Evolutionary conservation across 2,888 invertebrate species (phyloP), one percentile per base, ranked within the genome.

Genomic region (Argyresthia albistria): DNA sequence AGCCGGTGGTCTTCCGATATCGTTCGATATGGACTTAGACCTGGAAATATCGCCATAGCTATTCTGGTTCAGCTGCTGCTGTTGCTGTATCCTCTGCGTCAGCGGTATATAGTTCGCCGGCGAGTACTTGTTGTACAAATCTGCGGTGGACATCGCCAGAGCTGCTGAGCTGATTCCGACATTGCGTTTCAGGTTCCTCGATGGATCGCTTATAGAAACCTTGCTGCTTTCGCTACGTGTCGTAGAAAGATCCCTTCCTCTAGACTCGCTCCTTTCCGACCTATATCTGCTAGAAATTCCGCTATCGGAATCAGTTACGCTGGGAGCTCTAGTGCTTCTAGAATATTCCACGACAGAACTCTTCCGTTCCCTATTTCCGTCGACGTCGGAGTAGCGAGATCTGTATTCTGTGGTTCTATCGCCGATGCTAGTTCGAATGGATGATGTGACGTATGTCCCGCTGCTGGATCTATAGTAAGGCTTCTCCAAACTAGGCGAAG

Each of bases 91-190:
- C 53, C 88, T 67, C 56, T 87, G 84, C 0, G 89, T 86, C 43
- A 82, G 63, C 56, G 94, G 93, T 66, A 92, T 90, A 74, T 94
- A 94, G 69, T 92, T 91, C 43, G 91, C 89, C 50, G 93, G 93
- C 43, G 93, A 93, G 69, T 94, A 94, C 74, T 93, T 93, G 65
- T 91, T 92, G 68, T 92, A 91, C 57, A 93, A 76, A 58, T 94
- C 93, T 37, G 93, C 91, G 1, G 88, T 89, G 52, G 87, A 91
- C 90, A 88, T 91, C 51, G 84, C 88, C 64, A 88, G 67, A 36
- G 88, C 83, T 39, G 86, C 86, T 7, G 86, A 88, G 60, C 80
- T 82, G 65, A 86, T 82, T 25, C 25, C 25, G 66, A 76, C 80
- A 69, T 73, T 70, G 62, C 90, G 60, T 8, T 73, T 66, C 6